phyloP scores from a whole-genome alignment of 2,113 vertebrate species.

The Hippocampus comes region DNA sequence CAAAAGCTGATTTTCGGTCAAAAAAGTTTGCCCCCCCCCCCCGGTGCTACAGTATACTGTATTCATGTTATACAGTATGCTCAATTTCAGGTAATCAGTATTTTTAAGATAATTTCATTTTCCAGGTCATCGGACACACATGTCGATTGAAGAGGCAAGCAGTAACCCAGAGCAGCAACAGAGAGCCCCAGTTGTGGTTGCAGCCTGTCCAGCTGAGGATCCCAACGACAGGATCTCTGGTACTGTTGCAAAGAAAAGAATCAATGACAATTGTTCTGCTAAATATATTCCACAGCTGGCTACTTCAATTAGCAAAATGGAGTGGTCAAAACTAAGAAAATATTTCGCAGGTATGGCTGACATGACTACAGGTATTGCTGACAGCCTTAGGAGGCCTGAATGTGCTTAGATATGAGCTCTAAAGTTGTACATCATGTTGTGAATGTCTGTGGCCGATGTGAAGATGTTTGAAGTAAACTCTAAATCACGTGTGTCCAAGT shows the following conservation, averaged over 20 bases:
- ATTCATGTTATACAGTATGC: no score
- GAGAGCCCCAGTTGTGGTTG: constrained; percentile 70
- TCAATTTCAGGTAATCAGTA: background rate
- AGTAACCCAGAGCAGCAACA: constrained; percentile 77
- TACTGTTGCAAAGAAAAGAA: constrained; percentile 50
- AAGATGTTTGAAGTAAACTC: no score
- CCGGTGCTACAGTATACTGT: no score
- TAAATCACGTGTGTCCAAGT: no score
- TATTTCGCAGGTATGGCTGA: no score
- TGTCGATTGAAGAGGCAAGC: constrained; percentile 83
- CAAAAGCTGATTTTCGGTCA: no score
- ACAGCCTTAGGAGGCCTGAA: no score
- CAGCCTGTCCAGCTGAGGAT: constrained; percentile 63
- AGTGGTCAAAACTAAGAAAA: background rate
- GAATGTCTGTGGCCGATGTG: no score
- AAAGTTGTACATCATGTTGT: no score
- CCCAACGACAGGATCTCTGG: constrained; percentile 79
- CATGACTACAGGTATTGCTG: no score
- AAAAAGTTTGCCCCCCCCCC: no score
- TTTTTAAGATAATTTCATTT: background rate
- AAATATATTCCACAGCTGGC: background rate
- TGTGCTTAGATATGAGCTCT: no score
- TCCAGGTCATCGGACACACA: constrained; percentile 79
- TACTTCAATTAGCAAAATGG: background rate
- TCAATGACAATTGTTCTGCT: constrained; percentile 62